Percentiles rank a stretch among this genome's conserved stretches.
Evolutionary conservation across 2,113 vertebrate species (phyloP).

Genomic region (Cryptotis parvus): DNA sequence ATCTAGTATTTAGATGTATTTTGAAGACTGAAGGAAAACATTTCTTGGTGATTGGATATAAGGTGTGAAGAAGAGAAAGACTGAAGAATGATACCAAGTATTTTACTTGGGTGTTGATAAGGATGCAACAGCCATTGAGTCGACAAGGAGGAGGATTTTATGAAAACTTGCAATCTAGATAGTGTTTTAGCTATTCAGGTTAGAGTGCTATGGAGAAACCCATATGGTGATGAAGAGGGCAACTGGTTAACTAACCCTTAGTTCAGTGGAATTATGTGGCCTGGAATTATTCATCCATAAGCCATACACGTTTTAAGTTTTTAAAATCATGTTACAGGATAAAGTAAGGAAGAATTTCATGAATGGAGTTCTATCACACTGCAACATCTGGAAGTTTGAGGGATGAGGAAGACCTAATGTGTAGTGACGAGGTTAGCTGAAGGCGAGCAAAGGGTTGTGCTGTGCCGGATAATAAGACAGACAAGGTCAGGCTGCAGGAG

Average conservation of each 20-base stretch:
- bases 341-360: not conserved
- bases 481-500: not conserved
- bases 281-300: slow-evolving; percentile 1
- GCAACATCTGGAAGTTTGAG: not conserved
- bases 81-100: not conserved
- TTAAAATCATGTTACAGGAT: not conserved
- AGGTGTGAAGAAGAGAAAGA: not conserved
- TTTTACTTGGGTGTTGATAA: not conserved
- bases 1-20: not conserved
- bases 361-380: not conserved
- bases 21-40: not conserved
- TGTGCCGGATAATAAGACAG: not conserved
- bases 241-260: not conserved
- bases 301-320: not conserved
- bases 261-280: not conserved
- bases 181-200: not conserved
- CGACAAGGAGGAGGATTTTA: not conserved
- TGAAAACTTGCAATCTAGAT: not conserved
- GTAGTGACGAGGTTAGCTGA: not conserved
- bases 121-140: not conserved
- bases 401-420: not conserved
- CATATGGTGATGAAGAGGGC: not conserved
- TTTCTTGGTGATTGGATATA: not conserved
- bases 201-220: not conserved
- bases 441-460: too few relatives aligned